These are phyloP conservation scores for Hirundichthys speculiger DNA, from an alignment of 2,113 vertebrate genomes.

Conservation along the genomic window DNA sequence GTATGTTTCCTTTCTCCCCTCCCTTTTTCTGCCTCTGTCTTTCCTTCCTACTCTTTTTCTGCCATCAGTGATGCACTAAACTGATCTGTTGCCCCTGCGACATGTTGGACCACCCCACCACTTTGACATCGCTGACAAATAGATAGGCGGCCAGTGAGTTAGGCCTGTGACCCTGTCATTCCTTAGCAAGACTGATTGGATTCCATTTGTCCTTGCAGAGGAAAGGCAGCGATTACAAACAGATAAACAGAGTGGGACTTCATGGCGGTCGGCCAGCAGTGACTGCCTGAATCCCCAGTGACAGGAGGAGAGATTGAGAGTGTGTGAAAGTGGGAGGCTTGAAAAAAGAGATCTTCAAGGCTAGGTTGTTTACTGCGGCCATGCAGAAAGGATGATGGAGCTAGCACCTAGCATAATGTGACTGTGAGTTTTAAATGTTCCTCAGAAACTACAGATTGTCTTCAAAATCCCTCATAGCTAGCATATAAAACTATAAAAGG, in stretches of 20 bases:
- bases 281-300: constrained; percentile 59
- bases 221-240: constrained; percentile 73
- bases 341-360: constrained; percentile 63
- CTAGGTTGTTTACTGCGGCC: constrained; percentile 62
- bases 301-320: constrained; percentile 65
- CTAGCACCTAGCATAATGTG: constrained; percentile 11
- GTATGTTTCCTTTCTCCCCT: not conserved
- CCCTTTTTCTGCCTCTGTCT: constrained; percentile 18
- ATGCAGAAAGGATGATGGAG: constrained; percentile 50
- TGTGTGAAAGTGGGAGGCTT: constrained; percentile 64
- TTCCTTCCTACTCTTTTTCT: constrained; percentile 4
- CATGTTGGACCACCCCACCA: constrained; percentile 52
- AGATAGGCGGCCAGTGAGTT: constrained; percentile 57
- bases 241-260: constrained; percentile 72
- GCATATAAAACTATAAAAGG: no score
- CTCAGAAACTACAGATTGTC: constrained; percentile 10
- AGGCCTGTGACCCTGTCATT: constrained; percentile 70
- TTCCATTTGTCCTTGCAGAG: constrained; percentile 68
- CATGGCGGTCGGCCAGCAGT: constrained; percentile 54
- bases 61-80: constrained; percentile 37
- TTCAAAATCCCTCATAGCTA: not conserved
- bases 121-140: constrained; percentile 72
- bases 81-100: constrained; percentile 53
- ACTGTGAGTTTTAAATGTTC: constrained; percentile 18
- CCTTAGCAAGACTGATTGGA: constrained; percentile 70